Evolutionary conservation across 64 coral and sea anemone species (phyloP).

Genomic region (Montipora efflorescens): DNA sequence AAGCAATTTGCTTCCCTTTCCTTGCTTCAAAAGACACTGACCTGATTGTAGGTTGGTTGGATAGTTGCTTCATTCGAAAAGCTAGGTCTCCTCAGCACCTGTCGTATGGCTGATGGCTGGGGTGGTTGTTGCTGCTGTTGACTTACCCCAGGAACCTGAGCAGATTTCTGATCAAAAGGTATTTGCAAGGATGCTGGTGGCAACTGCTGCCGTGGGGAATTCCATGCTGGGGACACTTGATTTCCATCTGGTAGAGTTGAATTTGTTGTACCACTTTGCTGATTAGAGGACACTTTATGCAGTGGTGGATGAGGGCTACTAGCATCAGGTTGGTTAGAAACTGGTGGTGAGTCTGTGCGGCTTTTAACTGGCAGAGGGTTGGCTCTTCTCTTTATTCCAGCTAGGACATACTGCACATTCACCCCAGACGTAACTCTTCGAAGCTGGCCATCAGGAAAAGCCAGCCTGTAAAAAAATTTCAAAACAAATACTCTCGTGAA

Average conservation of each 20-base stretch:
- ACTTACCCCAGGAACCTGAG: background rate
- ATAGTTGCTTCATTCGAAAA: background rate
- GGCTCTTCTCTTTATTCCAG: conserved; percentile 72
- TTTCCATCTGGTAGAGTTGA: conserved; percentile 36
- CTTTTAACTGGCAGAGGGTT: conserved; percentile 81
- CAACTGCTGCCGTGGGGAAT: conserved; percentile 34
- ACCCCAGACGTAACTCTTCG: conserved; percentile 77
- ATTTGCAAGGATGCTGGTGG: background rate
- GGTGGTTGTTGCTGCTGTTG: conserved; percentile 27
- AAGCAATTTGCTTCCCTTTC: background rate
- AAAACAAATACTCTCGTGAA: background rate
- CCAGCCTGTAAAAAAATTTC: conserved; percentile 54
- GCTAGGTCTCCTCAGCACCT: background rate
- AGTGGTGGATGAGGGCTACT: background rate
- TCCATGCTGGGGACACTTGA: conserved; percentile 16
- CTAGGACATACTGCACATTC: conserved; percentile 86
- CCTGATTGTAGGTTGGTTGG: conserved; percentile 12
- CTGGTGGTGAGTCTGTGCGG: conserved; percentile 56
- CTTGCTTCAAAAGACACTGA: background rate
- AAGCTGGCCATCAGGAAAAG: conserved; percentile 84
- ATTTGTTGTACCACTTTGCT: conserved; percentile 24
- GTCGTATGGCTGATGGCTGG: conserved; percentile 25
- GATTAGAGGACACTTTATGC: conserved; percentile 33
- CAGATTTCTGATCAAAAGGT: background rate
- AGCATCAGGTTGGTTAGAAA: conserved; percentile 47